phyloP scores from a whole-genome alignment of 2,888 invertebrate species.

The Fragum sueziense region DNA sequence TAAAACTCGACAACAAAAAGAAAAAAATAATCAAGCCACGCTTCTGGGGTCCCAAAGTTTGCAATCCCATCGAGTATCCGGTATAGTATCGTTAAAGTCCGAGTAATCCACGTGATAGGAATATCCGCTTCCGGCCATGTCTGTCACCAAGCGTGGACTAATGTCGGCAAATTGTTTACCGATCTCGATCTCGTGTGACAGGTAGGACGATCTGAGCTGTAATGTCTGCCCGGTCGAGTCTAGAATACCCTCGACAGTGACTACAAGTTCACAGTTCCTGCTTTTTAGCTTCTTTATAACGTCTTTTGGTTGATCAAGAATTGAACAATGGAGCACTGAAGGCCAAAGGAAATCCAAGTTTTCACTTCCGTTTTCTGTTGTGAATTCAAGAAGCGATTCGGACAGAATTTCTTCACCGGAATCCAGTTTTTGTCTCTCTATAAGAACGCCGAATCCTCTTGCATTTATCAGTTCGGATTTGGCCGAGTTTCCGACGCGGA shows the following conservation, averaged over 20 bases:
- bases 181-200: slow-evolving; percentile 66
- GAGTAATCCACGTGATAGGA: slow-evolving; percentile 50
- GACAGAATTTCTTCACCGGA: slow-evolving; percentile 94
- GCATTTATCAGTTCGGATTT: slow-evolving; percentile 86
- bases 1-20: too few relatives aligned
- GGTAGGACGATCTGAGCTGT: slow-evolving; percentile 69
- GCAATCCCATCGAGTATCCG: slow-evolving; percentile 47
- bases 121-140: slow-evolving; percentile 30
- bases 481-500: slow-evolving; percentile 82
- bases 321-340: slow-evolving; percentile 60
- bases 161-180: slow-evolving; percentile 68
- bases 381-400: slow-evolving; percentile 96
- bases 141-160: slow-evolving; percentile 54
- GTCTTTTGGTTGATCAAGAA: slow-evolving; percentile 86
- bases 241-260: slow-evolving; percentile 93
- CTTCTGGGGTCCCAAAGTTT: slow-evolving; percentile 23
- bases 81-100: slow-evolving; percentile 37
- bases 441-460: slow-evolving; percentile 95
- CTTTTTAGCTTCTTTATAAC: slow-evolving; percentile 90
- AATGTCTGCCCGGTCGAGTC: slow-evolving; percentile 81
- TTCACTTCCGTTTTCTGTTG: slow-evolving; percentile 95
- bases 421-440: slow-evolving; percentile 90
- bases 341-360: slow-evolving; percentile 99
- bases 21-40: background rate
- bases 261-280: slow-evolving; percentile 96